Evolutionary conservation across 2,797 vertebrate genomes (phyloP).

Genomic region (Rhabdophis nuchalis): DNA sequence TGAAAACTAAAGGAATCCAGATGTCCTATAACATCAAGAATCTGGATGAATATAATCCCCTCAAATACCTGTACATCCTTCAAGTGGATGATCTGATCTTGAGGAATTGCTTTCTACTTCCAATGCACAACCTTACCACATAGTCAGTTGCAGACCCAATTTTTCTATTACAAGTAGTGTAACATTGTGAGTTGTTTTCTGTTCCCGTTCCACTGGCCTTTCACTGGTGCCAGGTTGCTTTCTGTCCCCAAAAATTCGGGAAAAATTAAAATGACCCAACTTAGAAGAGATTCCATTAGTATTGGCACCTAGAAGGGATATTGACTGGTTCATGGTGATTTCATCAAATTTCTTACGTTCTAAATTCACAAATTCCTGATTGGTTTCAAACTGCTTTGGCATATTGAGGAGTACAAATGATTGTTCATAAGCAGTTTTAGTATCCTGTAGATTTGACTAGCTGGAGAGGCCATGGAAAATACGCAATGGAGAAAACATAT

Average conservation of each 20-base stretch:
- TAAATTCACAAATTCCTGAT: neutral
- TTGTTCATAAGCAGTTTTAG: neutral
- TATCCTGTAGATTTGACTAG: neutral
- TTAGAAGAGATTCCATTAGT: neutral
- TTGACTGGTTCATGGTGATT: neutral
- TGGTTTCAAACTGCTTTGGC: neutral
- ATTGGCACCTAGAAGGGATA: neutral
- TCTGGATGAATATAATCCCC: neutral
- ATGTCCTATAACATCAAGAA: neutral
- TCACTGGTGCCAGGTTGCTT: neutral
- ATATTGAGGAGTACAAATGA: neutral
- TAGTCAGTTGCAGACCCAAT: neutral
- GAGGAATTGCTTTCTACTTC: neutral
- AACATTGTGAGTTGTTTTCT: neutral
- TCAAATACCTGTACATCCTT: neutral
- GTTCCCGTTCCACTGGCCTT: neutral
- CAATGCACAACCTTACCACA: neutral
- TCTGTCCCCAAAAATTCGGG: neutral
- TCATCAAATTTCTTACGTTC: neutral
- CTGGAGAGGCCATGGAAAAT: neutral
- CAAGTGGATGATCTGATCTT: neutral
- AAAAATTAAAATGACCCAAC: neutral
- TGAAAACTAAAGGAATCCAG: neutral
- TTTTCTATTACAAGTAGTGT: neutral
- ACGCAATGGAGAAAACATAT: neutral